phyloP scores from a whole-genome alignment of 92 coral and sea anemone species.

The Heteractis magnifica region DNA sequence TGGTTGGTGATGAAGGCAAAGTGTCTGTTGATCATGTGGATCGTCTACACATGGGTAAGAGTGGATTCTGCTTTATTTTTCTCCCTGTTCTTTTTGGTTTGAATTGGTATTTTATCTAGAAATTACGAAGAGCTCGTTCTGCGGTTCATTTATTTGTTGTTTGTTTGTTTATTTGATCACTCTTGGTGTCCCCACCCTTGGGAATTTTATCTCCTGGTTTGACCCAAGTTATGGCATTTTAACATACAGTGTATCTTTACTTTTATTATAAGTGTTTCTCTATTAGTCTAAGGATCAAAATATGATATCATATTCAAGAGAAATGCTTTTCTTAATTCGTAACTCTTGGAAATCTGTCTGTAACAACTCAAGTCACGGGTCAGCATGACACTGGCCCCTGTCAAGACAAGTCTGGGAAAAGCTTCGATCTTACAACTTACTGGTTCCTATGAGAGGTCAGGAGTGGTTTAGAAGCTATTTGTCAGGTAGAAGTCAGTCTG shows the following conservation, averaged over 20 bases:
- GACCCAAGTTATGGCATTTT: no score
- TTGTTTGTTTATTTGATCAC: no score
- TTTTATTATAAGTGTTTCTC: background rate
- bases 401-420: background rate
- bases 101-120: no score
- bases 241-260: no score
- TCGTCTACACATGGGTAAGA: constrained; percentile 74
- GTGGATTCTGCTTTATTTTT: background rate
- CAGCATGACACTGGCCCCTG: background rate
- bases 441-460: background rate
- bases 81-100: background rate
- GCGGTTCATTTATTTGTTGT: no score
- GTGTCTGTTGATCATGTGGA: constrained; percentile 85
- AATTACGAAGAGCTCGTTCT: no score
- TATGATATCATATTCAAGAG: background rate
- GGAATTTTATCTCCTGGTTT: no score
- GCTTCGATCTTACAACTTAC: background rate
- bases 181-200: no score
- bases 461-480: no score
- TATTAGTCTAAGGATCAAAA: background rate
- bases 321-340: background rate
- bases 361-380: background rate
- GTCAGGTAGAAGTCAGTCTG: no score
- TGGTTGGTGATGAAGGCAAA: constrained; percentile 67
- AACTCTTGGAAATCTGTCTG: background rate